Conservation (phyloP, 2,797 vertebrate species). For the Onychomys leucogaster region DNA sequence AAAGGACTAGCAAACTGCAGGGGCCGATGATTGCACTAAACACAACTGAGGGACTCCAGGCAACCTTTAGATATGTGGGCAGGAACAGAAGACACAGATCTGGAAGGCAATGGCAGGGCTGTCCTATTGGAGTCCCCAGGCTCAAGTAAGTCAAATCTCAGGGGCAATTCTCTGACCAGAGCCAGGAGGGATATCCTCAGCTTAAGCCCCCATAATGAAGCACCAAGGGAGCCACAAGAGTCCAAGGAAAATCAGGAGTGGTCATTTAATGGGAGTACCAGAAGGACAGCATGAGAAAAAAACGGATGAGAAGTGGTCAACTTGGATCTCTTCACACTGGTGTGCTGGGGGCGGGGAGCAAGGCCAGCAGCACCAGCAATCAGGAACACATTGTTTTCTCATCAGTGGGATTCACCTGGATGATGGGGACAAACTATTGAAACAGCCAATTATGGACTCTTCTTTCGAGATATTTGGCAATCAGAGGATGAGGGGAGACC, state of each 20-base stretch:
- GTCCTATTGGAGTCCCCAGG: rapidly evolving
- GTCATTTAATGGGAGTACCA: neutral
- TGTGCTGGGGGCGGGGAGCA: neutral
- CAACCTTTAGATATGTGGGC: neutral
- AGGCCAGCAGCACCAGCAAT: neutral
- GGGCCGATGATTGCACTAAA: neutral
- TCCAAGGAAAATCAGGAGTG: neutral
- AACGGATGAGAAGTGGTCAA: neutral
- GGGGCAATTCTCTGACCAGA: neutral
- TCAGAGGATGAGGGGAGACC: neutral
- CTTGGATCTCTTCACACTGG: neutral
- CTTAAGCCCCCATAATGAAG: constrained; percentile 5
- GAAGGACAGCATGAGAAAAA: neutral
- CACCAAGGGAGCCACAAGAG: neutral
- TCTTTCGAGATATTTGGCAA: constrained; percentile 48
- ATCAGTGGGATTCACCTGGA: neutral
- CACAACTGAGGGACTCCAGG: neutral
- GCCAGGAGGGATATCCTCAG: neutral
- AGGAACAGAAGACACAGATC: neutral
- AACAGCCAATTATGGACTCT: neutral
- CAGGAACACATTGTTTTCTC: neutral
- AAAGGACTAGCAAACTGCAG: constrained; percentile 40
- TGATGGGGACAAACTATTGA: neutral
- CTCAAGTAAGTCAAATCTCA: neutral
- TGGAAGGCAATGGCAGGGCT: neutral